phyloP scores from a whole-genome alignment of 2,797 vertebrate species.

The Moxostoma hubbsi region DNA sequence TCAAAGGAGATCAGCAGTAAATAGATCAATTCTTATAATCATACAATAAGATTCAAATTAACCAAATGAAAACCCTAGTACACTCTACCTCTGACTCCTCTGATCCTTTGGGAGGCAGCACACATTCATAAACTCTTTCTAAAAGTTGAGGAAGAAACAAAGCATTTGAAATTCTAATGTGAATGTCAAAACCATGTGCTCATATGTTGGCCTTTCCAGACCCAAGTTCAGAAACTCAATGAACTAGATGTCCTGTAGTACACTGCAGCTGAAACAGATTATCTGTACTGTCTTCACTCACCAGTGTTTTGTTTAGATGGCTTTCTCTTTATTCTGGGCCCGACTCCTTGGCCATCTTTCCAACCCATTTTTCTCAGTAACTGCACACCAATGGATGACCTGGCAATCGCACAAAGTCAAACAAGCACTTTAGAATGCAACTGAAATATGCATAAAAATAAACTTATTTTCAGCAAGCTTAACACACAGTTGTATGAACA shows the following conservation, averaged over 20 bases:
- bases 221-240: not conserved
- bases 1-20: not conserved
- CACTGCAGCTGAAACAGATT: not conserved
- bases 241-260: not conserved
- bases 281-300: constrained; percentile 56
- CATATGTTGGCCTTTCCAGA: not conserved
- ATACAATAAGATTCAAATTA: not conserved
- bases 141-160: not conserved
- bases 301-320: constrained; percentile 77
- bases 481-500: no score
- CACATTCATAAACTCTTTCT: constrained; percentile 77
- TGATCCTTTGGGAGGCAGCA: constrained; percentile 77
- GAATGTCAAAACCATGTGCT: constrained; percentile 66
- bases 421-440: not conserved
- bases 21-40: not conserved
- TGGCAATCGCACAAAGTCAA: constrained; percentile 57
- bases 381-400: constrained; percentile 89
- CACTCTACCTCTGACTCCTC: constrained; percentile 82
- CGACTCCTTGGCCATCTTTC: constrained; percentile 95
- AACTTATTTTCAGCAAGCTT: no score
- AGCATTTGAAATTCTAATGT: not conserved
- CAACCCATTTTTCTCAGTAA: constrained; percentile 93
- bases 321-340: constrained; percentile 90
- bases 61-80: not conserved
- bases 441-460: not conserved